Evolutionary conservation across 2,797 vertebrate genomes (phyloP), one percentile per base, ranked within the genome.

Genomic region (Gallirallus australis): DNA sequence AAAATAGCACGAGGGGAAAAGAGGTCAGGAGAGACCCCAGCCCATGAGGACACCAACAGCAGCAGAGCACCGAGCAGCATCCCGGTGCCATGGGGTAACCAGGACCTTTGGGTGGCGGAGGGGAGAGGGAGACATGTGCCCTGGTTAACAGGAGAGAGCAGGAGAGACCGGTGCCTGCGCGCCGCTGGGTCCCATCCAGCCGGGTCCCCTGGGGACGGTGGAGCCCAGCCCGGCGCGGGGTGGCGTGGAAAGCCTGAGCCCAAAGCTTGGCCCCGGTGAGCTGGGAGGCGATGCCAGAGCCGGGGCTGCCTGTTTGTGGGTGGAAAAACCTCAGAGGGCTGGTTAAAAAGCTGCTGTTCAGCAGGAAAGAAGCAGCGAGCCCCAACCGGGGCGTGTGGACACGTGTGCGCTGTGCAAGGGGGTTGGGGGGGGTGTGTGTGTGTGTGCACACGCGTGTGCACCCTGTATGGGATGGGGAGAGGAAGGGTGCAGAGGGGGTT

Each of bases 301-400:
- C 2, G 1, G 54, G 27, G 71, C 42, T 0, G 0, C 5, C 11
- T 5, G 15, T 47, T 50, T 4, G 1, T 15, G 4, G 40, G 6
- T 6, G 47, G 18, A 23, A 23, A 68, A 91, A 65, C 39, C 89
- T 48, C 35, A 4, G 89, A 3, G 9, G 12, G 37, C 16, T 6
- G 10, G 59, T 59, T 50, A 45, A 47, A 53, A 2, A 13, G 25
- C 1, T 1, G 28, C 6, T 10, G 23, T 24, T 13, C 5, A 6
- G 28, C 24, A 11, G 68, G 30, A 8, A 5, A 4, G 21, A 31
- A 16, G 35, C 1, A 1, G 6, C 0, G 4, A 70, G 35, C 5
- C 19, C 40, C 2, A 1, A 21, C 2, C 1, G 9, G 56, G 47
- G 54, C 0, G 35, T 40, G 66, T 63, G 1, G 37, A 40, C 31